These are phyloP conservation scores for Neoaliturus tenellus DNA, from an alignment of 2,888 invertebrate species.

Conservation along the genomic window DNA sequence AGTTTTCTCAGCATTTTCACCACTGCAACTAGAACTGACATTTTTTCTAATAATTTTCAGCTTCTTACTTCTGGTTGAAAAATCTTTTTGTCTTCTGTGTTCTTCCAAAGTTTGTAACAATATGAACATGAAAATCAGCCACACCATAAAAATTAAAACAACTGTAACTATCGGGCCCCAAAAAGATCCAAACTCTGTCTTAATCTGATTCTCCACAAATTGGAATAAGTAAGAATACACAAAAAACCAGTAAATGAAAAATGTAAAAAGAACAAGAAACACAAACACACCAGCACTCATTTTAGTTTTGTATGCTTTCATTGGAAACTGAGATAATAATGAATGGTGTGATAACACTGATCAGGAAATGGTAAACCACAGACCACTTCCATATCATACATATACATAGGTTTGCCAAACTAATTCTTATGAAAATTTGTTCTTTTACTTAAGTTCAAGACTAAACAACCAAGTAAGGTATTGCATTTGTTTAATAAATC, in stretches of 20 bases:
- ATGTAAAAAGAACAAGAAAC: neutral
- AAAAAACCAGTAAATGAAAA: constrained; percentile 23
- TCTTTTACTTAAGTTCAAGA: too few species aligned
- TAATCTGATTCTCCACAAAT: neutral
- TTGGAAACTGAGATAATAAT: neutral
- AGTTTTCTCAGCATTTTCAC: neutral
- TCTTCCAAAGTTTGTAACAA: neutral
- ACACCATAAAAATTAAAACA: constrained; percentile 1
- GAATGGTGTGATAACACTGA: neutral
- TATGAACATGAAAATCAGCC: constrained; percentile 14
- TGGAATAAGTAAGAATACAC: neutral
- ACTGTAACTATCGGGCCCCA: neutral
- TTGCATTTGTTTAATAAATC: too few species aligned
- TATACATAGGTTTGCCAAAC: too few species aligned
- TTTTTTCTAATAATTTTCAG: neutral
- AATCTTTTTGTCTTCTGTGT: neutral
- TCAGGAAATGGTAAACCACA: constrained; percentile 3
- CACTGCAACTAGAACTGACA: neutral
- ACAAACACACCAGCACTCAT: neutral
- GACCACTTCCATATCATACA: constrained; percentile 1
- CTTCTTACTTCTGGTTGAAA: neutral
- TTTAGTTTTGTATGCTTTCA: neutral
- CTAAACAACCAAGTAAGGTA: too few species aligned
- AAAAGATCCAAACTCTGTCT: neutral
- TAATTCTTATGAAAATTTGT: too few species aligned